phyloP scores from a whole-genome alignment of 2,888 invertebrate genomes.

The Timema podura region DNA sequence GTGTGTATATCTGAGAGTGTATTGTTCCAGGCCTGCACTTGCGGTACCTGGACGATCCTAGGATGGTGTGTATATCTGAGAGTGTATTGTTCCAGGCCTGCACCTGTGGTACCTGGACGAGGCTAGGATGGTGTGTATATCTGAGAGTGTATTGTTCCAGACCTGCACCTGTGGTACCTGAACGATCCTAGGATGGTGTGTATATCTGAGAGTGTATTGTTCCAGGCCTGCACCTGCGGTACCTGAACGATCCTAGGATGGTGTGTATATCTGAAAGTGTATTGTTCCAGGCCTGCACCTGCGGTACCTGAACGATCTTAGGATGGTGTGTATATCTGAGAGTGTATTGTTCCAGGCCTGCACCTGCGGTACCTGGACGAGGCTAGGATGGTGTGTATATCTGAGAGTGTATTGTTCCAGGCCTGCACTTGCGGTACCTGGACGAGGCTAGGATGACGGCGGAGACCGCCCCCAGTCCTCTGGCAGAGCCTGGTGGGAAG shows the following conservation, averaged over 20 bases:
- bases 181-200: constrained; percentile 38
- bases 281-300: constrained; percentile 67
- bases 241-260: constrained; percentile 52
- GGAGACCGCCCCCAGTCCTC: constrained; percentile 37
- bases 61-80: no score
- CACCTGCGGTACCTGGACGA: constrained; percentile 73
- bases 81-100: constrained; percentile 56
- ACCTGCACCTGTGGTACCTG: constrained; percentile 83
- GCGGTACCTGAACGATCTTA: constrained; percentile 62
- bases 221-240: constrained; percentile 78
- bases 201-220: no score
- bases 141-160: constrained; percentile 45
- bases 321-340: no score
- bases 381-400: constrained; percentile 14
- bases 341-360: constrained; percentile 56
- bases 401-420: constrained; percentile 45
- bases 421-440: constrained; percentile 82
- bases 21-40: constrained; percentile 67
- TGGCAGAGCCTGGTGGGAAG: constrained; percentile 45
- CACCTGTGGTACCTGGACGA: constrained; percentile 73
- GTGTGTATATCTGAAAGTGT: no score
- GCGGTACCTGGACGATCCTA: constrained; percentile 62
- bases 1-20: no score
- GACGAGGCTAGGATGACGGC: constrained; percentile 39
- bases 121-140: constrained; percentile 39